Conservation (phyloP, 2,888 invertebrate genomes). For the Andrena marginata region DNA sequence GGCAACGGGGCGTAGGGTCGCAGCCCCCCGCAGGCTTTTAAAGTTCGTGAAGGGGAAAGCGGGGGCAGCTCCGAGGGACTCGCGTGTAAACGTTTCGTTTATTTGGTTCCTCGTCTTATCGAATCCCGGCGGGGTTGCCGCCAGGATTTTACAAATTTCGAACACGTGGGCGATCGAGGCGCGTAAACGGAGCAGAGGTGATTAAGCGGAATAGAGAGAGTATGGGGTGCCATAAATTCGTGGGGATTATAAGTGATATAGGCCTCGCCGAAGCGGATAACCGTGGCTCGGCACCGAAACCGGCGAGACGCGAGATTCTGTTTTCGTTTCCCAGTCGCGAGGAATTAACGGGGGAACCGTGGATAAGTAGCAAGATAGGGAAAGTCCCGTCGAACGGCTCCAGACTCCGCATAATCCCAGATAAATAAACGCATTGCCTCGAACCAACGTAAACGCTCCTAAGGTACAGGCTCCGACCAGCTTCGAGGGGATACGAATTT, state of each 20-base stretch:
- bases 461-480: background rate
- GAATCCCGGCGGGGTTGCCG: constrained; percentile 19
- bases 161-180: background rate
- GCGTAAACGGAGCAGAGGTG: background rate
- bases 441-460: no score
- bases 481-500: constrained; percentile 12
- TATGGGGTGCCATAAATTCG: background rate
- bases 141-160: background rate
- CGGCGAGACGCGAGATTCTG: background rate
- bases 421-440: constrained; percentile 21
- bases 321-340: constrained; percentile 10
- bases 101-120: constrained; percentile 46
- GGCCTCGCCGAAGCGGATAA: background rate
- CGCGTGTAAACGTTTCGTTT: constrained; percentile 47
- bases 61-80: constrained; percentile 34
- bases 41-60: constrained; percentile 55
- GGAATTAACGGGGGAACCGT: background rate
- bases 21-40: constrained; percentile 43
- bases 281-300: background rate
- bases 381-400: background rate
- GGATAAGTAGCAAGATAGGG: background rate
- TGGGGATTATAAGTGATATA: constrained; percentile 4
- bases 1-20: constrained; percentile 32
- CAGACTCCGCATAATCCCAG: background rate
- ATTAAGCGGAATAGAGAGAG: no score